These are phyloP conservation scores for Mastomys coucha DNA, from an alignment of 2,113 vertebrate species.

Conservation along the genomic window DNA sequence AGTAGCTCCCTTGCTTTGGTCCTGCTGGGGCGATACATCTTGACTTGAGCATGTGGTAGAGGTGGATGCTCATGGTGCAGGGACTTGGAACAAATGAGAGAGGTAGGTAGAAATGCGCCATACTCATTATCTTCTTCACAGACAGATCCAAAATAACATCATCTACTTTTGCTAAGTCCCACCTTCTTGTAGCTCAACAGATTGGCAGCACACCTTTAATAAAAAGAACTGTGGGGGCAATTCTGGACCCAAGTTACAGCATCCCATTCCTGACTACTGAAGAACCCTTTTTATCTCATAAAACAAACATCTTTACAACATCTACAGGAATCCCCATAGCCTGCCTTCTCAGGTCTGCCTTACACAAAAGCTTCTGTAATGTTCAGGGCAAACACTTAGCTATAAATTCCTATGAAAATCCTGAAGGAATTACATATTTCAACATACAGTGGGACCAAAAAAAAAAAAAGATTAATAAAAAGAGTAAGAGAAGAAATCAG, in stretches of 20 bases:
- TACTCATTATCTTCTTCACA: neutral
- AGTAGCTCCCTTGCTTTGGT: neutral
- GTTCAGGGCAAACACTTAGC: neutral
- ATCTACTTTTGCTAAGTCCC: neutral
- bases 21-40: neutral
- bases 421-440: neutral
- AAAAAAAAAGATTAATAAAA: neutral
- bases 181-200: neutral
- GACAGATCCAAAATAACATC: neutral
- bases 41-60: neutral
- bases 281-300: too few species aligned
- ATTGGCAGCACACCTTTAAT: neutral
- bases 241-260: too few species aligned
- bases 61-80: too few species aligned
- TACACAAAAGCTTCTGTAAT: neutral
- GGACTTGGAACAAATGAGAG: neutral
- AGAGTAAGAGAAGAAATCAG: neutral
- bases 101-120: accelerated
- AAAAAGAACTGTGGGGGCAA: too few species aligned
- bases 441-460: neutral
- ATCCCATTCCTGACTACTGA: neutral
- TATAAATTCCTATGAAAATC: neutral
- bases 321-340: neutral
- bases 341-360: neutral
- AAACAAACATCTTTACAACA: neutral